A percentile compares a stretch with the other conserved stretches of the same genome.
Evolutionary conservation across 2,113 vertebrate genomes (phyloP).

Genomic region (Synchiropus splendidus): DNA sequence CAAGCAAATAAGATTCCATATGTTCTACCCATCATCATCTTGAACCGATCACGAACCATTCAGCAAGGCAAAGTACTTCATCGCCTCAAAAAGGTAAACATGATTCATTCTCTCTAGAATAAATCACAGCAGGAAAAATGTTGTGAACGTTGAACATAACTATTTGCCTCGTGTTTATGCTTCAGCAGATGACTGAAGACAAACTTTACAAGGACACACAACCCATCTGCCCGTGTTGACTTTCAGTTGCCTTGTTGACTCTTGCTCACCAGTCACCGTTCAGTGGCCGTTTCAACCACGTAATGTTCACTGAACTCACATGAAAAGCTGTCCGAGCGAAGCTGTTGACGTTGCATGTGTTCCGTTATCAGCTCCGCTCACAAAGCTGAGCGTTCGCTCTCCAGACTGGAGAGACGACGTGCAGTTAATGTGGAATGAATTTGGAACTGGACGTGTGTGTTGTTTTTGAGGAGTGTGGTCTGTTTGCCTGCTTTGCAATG

Average conservation of each 20-base stretch:
- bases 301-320: constrained; percentile 10
- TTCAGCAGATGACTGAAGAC: too few relatives aligned
- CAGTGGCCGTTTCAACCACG: constrained; percentile 9
- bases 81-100: too few relatives aligned
- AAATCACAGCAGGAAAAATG: too few relatives aligned
- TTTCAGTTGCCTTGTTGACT: constrained; percentile 35
- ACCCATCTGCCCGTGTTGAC: constrained; percentile 20
- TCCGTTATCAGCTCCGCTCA: constrained; percentile 42
- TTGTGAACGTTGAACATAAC: too few relatives aligned
- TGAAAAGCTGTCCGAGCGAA: constrained; percentile 7
- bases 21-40: too few relatives aligned
- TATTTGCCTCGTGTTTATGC: too few relatives aligned
- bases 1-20: too few relatives aligned
- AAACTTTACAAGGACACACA: constrained; percentile 1
- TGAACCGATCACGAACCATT: too few relatives aligned
- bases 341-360: constrained; percentile 9
- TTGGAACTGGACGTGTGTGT: not conserved
- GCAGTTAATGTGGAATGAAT: not conserved
- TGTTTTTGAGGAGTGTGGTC: too few relatives aligned
- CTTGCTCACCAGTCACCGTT: constrained; percentile 22
- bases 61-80: too few relatives aligned
- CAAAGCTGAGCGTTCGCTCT: constrained; percentile 32
- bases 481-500: too few relatives aligned
- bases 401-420: constrained; percentile 15
- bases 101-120: too few relatives aligned